phyloP scores from a whole-genome alignment of 2,888 invertebrate genomes.

The Stegana nigrithorax region DNA sequence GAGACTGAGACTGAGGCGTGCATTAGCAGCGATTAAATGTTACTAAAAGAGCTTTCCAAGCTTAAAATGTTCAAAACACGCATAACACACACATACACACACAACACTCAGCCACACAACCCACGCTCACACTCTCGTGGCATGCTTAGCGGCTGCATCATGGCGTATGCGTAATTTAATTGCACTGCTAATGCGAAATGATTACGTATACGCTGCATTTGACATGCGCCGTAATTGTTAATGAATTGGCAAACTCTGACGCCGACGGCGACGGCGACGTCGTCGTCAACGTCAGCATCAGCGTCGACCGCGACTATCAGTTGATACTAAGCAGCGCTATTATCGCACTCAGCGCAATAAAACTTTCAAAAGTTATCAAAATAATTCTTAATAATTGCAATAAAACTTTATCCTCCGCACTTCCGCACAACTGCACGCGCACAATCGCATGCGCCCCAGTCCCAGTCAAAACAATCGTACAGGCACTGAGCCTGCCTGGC shows the following conservation, averaged over 20 bases:
- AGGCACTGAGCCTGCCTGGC: no score
- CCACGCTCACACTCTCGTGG: background rate
- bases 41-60: slow-evolving; percentile 9
- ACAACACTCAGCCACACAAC: background rate
- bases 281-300: no score
- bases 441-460: background rate
- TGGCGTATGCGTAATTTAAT: slow-evolving; percentile 6
- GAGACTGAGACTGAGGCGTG: background rate
- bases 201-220: slow-evolving; percentile 1
- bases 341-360: slow-evolving; percentile 15
- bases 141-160: no score
- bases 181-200: slow-evolving; percentile 5
- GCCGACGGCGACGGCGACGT: background rate
- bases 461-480: background rate
- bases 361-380: slow-evolving; percentile 18
- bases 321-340: slow-evolving; percentile 3
- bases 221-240: slow-evolving; percentile 8
- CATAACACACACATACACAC: background rate
- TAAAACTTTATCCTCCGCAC: slow-evolving; percentile 13
- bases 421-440: background rate
- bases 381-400: slow-evolving; percentile 20
- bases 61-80: slow-evolving; percentile 3
- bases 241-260: background rate
- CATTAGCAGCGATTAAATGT: slow-evolving; percentile 7
- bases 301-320: no score